phyloP scores from a whole-genome alignment of 92 coral and sea anemone genomes.

The Bergia puertoricense region DNA sequence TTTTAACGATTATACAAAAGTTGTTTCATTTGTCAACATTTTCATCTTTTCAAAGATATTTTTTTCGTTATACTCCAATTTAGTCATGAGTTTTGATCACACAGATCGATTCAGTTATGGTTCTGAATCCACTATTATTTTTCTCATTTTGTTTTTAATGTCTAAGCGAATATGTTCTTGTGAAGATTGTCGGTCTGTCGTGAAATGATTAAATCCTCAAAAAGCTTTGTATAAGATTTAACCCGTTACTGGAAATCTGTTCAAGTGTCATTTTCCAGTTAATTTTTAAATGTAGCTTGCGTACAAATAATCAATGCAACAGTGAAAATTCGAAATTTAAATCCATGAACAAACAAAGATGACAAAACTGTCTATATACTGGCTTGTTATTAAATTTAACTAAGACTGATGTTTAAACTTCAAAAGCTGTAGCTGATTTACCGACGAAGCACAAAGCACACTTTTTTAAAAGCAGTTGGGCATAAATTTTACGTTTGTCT shows the following conservation, averaged over 20 bases:
- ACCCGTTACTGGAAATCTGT: not conserved
- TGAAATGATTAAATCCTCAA: not conserved
- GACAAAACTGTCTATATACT: not conserved
- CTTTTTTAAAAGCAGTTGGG: not conserved
- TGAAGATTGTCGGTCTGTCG: not conserved
- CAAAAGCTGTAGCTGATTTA: not conserved
- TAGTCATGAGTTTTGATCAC: not conserved
- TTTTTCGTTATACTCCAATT: not conserved
- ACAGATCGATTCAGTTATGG: not conserved
- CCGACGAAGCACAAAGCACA: not conserved
- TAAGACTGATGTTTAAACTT: not conserved
- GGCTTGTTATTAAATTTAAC: not conserved
- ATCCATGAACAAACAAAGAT: too few relatives aligned
- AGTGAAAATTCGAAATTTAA: too few relatives aligned
- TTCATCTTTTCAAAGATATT: not conserved
- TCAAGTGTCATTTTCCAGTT: not conserved
- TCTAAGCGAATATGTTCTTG: too few relatives aligned
- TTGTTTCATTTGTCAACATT: not conserved
- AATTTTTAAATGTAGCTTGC: too few relatives aligned
- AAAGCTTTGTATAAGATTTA: too few relatives aligned
- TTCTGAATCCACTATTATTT: not conserved
- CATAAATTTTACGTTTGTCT: not conserved
- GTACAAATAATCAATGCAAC: too few relatives aligned
- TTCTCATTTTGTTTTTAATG: too few relatives aligned
- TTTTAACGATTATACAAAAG: not conserved